Evolutionary conservation across 2,113 vertebrate species (phyloP), one percentile per base, ranked within the genome.

Genomic region (Cottus gobio): DNA sequence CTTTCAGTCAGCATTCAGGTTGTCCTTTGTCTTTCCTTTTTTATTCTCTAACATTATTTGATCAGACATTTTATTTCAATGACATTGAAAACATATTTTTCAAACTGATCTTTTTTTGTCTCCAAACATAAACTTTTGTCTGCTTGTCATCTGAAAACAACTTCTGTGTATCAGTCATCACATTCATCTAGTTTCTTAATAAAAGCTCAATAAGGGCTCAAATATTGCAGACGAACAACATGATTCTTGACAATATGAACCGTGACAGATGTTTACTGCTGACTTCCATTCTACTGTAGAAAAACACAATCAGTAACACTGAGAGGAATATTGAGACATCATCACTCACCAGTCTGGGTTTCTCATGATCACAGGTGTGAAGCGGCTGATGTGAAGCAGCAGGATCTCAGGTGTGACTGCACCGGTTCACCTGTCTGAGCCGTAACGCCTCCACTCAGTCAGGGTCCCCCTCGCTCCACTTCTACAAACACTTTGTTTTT

Each of bases 291-390:
- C 20, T 15, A 2, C 4, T 46, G 10, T 18, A 5, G 15, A 7
- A 31, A 18, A 44, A 18, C 15, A 24, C 20, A 56, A 11, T 52
- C 4, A 1, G 5, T 24, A 30, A 26, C 42, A 34, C 11, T 34
- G 0, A 61, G 3, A n/a, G 60, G 13, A 60, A 31, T 7, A 30
- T 30, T 26, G 18, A 69, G 84, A 46, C 9, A 3, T 66, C 0
- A 13, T 73, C 54, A 87, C 91, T 86, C 48, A 92, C 89, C 85
- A 37, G 64, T 44, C 26, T 57, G n/a, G 15, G 65, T 56, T 57
- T 75, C 48, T 60, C 9, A 9, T 61, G 50, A 31, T n/a, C n/a
- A n/a, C n/a, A 8, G 2, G 57, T 46, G 37, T 28, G 36, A 31
- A 20, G 67, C 16, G 62, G 80, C 65, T 68, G 67, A 12, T 36